These are phyloP conservation scores for Mus pahari DNA, from an alignment of 2,113 vertebrate genomes.

Conservation along the genomic window DNA sequence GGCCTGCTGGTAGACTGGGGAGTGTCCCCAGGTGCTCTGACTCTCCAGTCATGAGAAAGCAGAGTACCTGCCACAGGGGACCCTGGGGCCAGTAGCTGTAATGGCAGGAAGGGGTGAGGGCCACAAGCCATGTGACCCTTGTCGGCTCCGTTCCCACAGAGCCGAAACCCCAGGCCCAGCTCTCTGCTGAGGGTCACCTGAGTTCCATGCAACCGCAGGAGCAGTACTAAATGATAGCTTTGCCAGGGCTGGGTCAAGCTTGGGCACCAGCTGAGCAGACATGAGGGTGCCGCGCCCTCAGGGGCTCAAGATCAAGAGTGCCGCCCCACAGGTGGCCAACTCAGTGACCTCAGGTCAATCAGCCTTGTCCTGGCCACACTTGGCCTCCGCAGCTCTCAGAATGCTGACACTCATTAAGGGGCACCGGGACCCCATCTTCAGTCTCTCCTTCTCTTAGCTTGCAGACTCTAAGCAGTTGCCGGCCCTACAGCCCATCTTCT, in stretches of 20 bases:
- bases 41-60: neutral
- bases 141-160: neutral
- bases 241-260: neutral
- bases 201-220: fast-evolving
- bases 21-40: neutral
- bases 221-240: neutral
- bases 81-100: neutral
- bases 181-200: neutral
- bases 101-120: constrained; percentile 13
- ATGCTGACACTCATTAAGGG: fast-evolving
- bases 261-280: neutral
- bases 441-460: no score
- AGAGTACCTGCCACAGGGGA: neutral
- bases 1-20: neutral
- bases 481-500: neutral
- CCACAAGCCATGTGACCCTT: neutral
- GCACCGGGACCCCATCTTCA: neutral
- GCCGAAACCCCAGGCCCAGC: neutral
- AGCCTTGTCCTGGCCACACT: neutral
- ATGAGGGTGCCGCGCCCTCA: neutral
- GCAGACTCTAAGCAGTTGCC: neutral
- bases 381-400: neutral
- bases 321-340: neutral
- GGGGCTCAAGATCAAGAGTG: neutral
- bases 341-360: neutral